Evolutionary conservation across 2,113 vertebrate genomes (phyloP).

Genomic region (Sialia sialis): DNA sequence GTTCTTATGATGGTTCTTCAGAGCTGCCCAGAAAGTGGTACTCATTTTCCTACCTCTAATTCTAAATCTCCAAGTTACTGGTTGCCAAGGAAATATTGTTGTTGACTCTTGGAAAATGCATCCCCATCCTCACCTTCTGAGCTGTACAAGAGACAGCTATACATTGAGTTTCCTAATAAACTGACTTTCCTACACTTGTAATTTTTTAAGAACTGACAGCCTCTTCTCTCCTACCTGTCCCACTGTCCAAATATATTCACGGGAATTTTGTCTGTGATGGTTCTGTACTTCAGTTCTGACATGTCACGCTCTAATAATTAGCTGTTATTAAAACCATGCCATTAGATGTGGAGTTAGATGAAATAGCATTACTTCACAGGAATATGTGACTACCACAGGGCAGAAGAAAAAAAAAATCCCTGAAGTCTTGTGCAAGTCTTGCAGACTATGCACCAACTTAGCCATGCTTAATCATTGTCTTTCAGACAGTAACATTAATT

Average conservation of each 20-base stretch:
- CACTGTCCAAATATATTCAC: neutral
- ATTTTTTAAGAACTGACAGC: neutral
- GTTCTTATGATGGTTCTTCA: neutral
- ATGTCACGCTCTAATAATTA: neutral
- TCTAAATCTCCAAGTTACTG: neutral
- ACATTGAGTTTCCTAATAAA: neutral
- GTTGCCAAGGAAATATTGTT: neutral
- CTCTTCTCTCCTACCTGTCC: neutral
- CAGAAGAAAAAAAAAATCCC: neutral
- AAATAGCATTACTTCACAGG: neutral
- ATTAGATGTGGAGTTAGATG: neutral
- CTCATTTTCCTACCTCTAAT: neutral
- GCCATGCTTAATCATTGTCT: neutral
- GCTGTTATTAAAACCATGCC: neutral
- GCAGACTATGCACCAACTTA: neutral
- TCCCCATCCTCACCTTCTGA: neutral
- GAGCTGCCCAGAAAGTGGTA: neutral
- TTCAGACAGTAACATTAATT: neutral
- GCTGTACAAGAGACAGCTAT: neutral
- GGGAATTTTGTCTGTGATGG: neutral
- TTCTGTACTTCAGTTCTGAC: neutral
- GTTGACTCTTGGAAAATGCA: neutral
- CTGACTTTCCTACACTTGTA: neutral
- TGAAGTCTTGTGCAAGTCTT: neutral
- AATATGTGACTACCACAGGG: neutral